phyloP scores from a whole-genome alignment of 2,113 vertebrate species.

The Grammomys surdaster region DNA sequence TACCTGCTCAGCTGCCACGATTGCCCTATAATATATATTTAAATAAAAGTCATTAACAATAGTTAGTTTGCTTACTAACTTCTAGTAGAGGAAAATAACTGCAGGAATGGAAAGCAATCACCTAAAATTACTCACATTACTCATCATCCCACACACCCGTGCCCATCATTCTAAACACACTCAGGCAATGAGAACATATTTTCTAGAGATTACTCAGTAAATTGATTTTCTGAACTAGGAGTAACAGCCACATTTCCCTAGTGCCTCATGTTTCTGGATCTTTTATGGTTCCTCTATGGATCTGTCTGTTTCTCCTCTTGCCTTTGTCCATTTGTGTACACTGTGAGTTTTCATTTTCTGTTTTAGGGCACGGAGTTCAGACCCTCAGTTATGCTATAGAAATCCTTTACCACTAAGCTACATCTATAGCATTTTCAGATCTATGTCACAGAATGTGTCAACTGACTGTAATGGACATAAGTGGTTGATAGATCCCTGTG shows the following conservation, averaged over 20 bases:
- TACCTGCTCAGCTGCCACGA: too few species aligned
- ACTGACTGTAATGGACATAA: neutral
- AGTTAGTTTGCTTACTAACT: neutral
- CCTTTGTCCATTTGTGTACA: neutral
- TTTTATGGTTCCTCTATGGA: neutral
- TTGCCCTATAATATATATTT: neutral
- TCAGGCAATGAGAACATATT: neutral
- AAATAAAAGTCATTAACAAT: neutral
- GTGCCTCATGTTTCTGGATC: neutral
- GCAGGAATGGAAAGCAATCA: neutral
- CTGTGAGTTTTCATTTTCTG: neutral
- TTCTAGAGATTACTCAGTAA: neutral
- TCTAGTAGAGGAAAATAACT: slow-evolving; percentile 13
- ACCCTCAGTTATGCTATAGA: neutral
- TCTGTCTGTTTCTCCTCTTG: neutral
- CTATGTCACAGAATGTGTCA: neutral
- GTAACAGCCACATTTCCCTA: neutral
- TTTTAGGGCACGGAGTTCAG: neutral
- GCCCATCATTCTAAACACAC: neutral
- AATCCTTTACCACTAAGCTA: neutral
- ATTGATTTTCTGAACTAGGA: neutral
- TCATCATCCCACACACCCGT: neutral
- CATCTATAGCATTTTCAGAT: neutral
- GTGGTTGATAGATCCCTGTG: neutral
- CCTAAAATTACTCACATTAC: neutral